Evolutionary conservation across 2,888 invertebrate species (phyloP), one percentile per base, ranked within the genome.

Genomic region (Eurytoma californica): DNA sequence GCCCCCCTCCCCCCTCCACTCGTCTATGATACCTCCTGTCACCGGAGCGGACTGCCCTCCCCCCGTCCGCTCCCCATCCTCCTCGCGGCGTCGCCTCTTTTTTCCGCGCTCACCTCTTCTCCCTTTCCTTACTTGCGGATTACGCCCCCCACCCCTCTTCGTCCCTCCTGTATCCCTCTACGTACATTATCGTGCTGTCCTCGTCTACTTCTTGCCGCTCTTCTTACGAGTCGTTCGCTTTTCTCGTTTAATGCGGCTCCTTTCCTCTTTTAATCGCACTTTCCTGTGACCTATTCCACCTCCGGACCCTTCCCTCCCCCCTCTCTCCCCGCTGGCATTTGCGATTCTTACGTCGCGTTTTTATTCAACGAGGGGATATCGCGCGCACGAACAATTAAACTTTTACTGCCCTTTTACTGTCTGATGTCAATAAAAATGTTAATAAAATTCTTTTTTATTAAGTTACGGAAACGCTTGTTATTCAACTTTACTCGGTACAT

Each of bases 231-330:
- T 4, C 2, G 30, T 30, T 24, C n/a, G 28, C 39, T 61, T 72
- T 53, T 72, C 53, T 63, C 53, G 72, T 60, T 66, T 30, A 67
- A 67, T 58, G 57, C 16, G 28, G 49, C 49, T 74, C 58, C 67
- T 49, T 49, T 66, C n/a, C 51, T 67, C 67, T 55, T 24, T 63
- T 72, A 72, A 72, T 72, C 63, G 39, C 72, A 72, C 72, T 72
- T 72, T 63, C 72, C 72, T 63, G 63, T 55, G 72, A 63, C 63
- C 72, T 65, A 72, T 72, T 65, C 63, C 47, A 30, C n/a, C 63
- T 30, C 16, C 39, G 39, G n/a, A 24, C 24, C 24, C 24, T 24
- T 13, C 28, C 18, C 30, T 13, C 28, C 18, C 30, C 16, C 28
- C n/a, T 39, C 24, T 3, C 14, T 13, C 12, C 39, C 9, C 20